Evolutionary conservation across 2,888 invertebrate species (phyloP), one percentile per base, ranked within the genome.

Genomic region (Tipula helvola): DNA sequence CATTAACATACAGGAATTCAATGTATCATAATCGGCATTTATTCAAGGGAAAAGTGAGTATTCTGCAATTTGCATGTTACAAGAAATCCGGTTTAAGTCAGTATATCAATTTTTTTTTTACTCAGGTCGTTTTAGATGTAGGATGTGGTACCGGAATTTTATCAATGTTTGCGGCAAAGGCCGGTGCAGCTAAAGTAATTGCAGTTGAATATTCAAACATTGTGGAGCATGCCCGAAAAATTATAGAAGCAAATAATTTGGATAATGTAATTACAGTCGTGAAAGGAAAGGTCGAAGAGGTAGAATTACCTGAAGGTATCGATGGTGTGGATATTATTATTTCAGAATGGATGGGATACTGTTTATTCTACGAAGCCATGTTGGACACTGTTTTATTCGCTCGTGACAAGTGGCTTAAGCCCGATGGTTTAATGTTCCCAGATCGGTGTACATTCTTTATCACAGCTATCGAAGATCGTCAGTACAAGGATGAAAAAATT

Each of bases 401-500:
- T 0, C 93, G 99, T 57, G 99, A 99, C 91, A 99, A 99, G 92
- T 99, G 99, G 99, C 94, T 99, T 85, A 95, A 94, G 88, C 94
- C 96, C 1, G 97, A 96, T 89, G 86, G 86, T 57, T 95, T 98
- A 93, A 94, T 99, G 89, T 98, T 99, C 92, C 99, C 99, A 0
- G 97, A 95, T 90, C 95, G 96, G 90, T 99, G 99, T 88, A 98
- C 98, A 1, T 93, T 99, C 83, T 99, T 97, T 92, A 95, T 99
- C 87, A 97, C 97, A 88, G 97, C 96, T 36, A 97, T 97, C 87
- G 97, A 97, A 92, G 99, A 99, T 92, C 94, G 99, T 28, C 99
- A 99, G 92, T 99, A 99, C 93, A 99, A 99, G 92, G 99, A 99
- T 90, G 99, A 99, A 92, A 99, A 99, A 92, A 99, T 99, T 89